phyloP scores from a whole-genome alignment of 2,797 vertebrate genomes.

The Dallia pectoralis region DNA sequence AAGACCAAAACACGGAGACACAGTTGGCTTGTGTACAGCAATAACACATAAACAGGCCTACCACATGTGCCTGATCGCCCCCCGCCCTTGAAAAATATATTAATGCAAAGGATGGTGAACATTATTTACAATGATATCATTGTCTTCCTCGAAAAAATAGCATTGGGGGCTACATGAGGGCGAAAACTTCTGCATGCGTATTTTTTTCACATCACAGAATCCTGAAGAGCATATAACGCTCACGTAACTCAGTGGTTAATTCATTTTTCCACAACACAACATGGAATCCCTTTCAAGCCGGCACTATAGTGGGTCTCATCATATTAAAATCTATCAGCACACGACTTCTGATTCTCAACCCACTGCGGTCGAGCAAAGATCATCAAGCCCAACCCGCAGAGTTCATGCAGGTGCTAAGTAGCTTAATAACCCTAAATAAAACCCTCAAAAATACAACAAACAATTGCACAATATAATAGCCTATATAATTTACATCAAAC shows the following conservation, averaged over 20 bases:
- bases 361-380: constrained; percentile 25
- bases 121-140: constrained; percentile 2
- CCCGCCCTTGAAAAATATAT: constrained; percentile 54
- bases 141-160: not conserved
- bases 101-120: constrained; percentile 34
- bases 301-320: constrained; percentile 43
- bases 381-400: constrained; percentile 49
- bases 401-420: constrained; percentile 37
- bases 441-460: constrained; percentile 34
- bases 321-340: constrained; percentile 63
- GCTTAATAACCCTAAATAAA: constrained; percentile 38
- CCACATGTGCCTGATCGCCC: constrained; percentile 1
- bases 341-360: constrained; percentile 56
- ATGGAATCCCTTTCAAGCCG: constrained; percentile 14
- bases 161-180: not conserved
- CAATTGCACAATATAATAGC: not conserved
- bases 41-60: not conserved
- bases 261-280: constrained; percentile 5
- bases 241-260: not conserved
- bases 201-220: not conserved
- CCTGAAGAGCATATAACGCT: not conserved
- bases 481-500: not conserved
- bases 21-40: constrained; percentile 8
- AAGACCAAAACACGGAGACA: constrained; percentile 25
- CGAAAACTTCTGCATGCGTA: not conserved